Conservation (phyloP, 2,113 vertebrate species). For the Corydoras sp. region DNA sequence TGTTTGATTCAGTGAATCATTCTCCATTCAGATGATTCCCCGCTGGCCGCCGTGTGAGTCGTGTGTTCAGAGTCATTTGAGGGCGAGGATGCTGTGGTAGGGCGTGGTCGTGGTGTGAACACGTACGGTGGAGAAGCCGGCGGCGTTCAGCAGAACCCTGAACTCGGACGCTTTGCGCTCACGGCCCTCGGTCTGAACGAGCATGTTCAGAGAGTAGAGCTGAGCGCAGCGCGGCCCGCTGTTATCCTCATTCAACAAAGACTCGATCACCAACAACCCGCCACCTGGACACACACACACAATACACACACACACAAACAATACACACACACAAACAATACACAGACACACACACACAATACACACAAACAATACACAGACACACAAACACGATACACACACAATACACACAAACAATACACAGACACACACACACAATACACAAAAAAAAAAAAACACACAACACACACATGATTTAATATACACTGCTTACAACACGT, state of each 20-base stretch:
- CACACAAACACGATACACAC: neutral
- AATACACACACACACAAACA: constrained; percentile 1
- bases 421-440: constrained; percentile 19
- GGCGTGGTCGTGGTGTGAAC: constrained; percentile 67
- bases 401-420: no score
- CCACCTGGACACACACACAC: constrained; percentile 61
- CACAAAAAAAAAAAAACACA: no score
- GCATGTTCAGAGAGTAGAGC: constrained; percentile 81
- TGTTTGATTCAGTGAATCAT: no score
- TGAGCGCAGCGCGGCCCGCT: constrained; percentile 71
- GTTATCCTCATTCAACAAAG: constrained; percentile 67
- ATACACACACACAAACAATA: no score
- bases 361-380: no score
- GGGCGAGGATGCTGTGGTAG: constrained; percentile 74
- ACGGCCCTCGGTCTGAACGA: constrained; percentile 80
- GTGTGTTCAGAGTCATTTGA: constrained; percentile 48
- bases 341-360: constrained; percentile 10
- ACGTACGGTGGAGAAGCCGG: constrained; percentile 66
- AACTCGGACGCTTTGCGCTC: constrained; percentile 72
- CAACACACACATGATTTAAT: neutral
- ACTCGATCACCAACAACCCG: constrained; percentile 74
- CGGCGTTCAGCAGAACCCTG: constrained; percentile 58
- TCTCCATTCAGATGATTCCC: no score
- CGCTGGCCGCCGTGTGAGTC: no score
- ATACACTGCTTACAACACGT: no score